These are phyloP conservation scores for Pinctada fucata DNA, from an alignment of 2,888 invertebrate genomes.

Conservation along the genomic window DNA sequence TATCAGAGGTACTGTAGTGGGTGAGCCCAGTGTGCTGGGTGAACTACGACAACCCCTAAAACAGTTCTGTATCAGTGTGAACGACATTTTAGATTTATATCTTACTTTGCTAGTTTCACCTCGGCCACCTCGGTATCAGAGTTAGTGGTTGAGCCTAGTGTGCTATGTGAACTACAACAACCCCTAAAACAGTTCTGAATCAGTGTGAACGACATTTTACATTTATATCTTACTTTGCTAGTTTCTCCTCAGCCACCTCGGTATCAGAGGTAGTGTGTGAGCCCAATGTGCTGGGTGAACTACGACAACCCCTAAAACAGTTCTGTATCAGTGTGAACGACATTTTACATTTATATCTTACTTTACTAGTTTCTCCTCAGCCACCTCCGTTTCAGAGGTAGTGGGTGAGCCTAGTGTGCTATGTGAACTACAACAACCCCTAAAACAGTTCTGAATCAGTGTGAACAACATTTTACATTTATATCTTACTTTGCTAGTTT, in stretches of 20 bases:
- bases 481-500: conserved; percentile 61
- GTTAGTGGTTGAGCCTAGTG: conserved; percentile 23
- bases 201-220: conserved; percentile 22
- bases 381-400: conserved; percentile 38
- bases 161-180: conserved; percentile 35
- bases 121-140: conserved; percentile 49
- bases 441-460: conserved; percentile 36
- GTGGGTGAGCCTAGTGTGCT: conserved; percentile 31
- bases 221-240: conserved; percentile 53
- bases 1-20: conserved; percentile 32
- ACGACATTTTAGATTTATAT: conserved; percentile 11
- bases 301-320: conserved; percentile 39
- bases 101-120: conserved; percentile 65
- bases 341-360: conserved; percentile 17
- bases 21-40: conserved; percentile 30
- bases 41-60: conserved; percentile 36
- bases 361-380: conserved; percentile 66
- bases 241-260: conserved; percentile 59
- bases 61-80: conserved; percentile 36
- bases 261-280: conserved; percentile 31
- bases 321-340: conserved; percentile 33
- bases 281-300: conserved; percentile 29
- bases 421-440: conserved; percentile 33
- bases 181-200: conserved; percentile 38
- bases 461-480: conserved; percentile 12